These are phyloP conservation scores for Melanogrammus aeglefinus DNA, from an alignment of 2,797 vertebrate species.

Conservation along the genomic window DNA sequence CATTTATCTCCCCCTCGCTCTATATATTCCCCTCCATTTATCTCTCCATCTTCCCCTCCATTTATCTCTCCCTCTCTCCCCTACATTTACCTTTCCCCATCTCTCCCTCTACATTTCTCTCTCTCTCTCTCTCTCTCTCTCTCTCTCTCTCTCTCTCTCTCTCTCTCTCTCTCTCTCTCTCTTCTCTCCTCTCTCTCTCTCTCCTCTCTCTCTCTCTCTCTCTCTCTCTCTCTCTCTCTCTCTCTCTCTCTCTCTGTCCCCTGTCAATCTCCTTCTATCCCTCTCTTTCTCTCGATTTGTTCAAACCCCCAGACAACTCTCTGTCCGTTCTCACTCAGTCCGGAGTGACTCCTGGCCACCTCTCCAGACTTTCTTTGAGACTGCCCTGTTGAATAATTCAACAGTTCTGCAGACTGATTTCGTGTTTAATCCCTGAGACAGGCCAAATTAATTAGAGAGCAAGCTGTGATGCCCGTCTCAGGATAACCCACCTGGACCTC, in stretches of 20 bases:
- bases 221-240: conserved; percentile 14
- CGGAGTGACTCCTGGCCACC: conserved; percentile 65
- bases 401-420: conserved; percentile 67
- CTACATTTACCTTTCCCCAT: neutral
- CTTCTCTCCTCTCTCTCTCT: neutral
- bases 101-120: neutral
- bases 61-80: neutral
- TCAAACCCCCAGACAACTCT: neutral
- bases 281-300: neutral
- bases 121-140: neutral
- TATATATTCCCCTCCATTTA: neutral
- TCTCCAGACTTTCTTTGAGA: conserved; percentile 60
- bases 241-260: neutral
- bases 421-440: conserved; percentile 66
- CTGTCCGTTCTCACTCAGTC: conserved; percentile 4
- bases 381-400: conserved; percentile 73
- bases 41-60: neutral
- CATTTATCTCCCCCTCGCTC: conserved; percentile 42
- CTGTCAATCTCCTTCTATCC: neutral
- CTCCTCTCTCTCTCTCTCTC: conserved; percentile 14
- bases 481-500: neutral
- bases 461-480: conserved; percentile 41
- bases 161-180: conserved; percentile 10
- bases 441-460: conserved; percentile 74
- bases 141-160: neutral